Conservation (phyloP, 2,113 vertebrate species). For the Passer domesticus region DNA sequence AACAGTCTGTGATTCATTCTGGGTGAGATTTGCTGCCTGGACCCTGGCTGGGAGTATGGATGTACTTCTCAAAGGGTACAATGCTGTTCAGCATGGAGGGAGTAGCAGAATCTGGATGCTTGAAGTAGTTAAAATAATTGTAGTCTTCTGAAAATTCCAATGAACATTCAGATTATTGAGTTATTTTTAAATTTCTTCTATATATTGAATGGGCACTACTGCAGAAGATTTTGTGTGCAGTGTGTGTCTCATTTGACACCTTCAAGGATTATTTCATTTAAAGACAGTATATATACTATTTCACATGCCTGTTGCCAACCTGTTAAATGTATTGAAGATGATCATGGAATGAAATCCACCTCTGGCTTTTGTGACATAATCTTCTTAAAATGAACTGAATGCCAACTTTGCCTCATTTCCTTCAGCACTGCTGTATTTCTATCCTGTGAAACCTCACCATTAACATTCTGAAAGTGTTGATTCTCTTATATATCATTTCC, state of each 20-base stretch:
- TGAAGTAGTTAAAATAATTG: neutral
- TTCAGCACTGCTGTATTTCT: neutral
- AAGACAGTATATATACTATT: neutral
- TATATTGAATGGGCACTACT: neutral
- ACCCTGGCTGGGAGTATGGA: neutral
- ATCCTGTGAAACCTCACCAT: neutral
- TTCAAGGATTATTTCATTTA: neutral
- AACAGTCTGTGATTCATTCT: neutral
- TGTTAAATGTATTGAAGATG: neutral
- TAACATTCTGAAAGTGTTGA: neutral
- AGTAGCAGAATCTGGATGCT: neutral
- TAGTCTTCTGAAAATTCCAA: neutral
- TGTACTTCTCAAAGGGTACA: fast-evolving
- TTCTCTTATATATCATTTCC: neutral
- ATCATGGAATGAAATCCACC: neutral
- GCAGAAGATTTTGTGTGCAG: neutral
- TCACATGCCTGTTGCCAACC: neutral
- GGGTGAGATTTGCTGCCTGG: neutral
- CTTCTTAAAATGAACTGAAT: neutral
- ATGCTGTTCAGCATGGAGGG: neutral
- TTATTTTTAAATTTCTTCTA: neutral
- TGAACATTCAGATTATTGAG: neutral
- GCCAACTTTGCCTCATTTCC: neutral
- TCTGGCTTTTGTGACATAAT: neutral
- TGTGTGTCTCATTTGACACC: neutral